Evolutionary conservation across 2,888 invertebrate species (phyloP).

Genomic region (Eumerus sabulonum): DNA sequence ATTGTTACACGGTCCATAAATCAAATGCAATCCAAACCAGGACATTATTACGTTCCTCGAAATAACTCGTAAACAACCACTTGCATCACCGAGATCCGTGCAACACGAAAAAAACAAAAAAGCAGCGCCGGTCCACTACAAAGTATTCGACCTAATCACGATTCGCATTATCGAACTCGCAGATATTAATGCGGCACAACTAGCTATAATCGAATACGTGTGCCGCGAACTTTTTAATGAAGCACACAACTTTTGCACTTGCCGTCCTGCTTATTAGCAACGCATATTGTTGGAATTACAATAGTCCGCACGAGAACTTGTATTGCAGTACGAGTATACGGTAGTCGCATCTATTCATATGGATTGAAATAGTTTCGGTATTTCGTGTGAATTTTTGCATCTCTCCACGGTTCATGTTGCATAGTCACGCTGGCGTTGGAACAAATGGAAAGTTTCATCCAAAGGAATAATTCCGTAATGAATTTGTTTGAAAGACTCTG

Average conservation of each 20-base stretch:
- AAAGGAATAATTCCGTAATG: constrained; percentile 3
- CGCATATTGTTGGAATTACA: constrained; percentile 3
- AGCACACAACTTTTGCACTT: constrained; percentile 11
- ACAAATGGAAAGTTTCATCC: constrained; percentile 24
- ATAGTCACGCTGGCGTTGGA: background rate
- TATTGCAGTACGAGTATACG: too few relatives aligned
- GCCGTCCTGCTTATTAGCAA: background rate
- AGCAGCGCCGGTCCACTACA: too few relatives aligned
- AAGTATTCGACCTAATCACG: background rate
- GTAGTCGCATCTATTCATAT: too few relatives aligned
- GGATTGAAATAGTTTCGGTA: background rate
- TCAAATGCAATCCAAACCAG: too few relatives aligned
- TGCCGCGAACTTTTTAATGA: constrained; percentile 23
- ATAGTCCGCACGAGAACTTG: background rate
- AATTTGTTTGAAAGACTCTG: constrained; percentile 30
- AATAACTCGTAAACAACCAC: too few relatives aligned
- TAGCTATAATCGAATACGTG: constrained; percentile 28
- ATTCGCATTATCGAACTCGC: constrained; percentile 1
- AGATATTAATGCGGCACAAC: constrained; percentile 6
- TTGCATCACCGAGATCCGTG: too few relatives aligned
- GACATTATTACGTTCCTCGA: too few relatives aligned
- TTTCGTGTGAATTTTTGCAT: background rate
- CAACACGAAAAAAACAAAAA: too few relatives aligned
- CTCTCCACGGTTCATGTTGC: background rate
- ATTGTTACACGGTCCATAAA: too few relatives aligned